phyloP scores from a whole-genome alignment of 1,140 invertebrate species.

The Pogonomyrmex californicus region DNA sequence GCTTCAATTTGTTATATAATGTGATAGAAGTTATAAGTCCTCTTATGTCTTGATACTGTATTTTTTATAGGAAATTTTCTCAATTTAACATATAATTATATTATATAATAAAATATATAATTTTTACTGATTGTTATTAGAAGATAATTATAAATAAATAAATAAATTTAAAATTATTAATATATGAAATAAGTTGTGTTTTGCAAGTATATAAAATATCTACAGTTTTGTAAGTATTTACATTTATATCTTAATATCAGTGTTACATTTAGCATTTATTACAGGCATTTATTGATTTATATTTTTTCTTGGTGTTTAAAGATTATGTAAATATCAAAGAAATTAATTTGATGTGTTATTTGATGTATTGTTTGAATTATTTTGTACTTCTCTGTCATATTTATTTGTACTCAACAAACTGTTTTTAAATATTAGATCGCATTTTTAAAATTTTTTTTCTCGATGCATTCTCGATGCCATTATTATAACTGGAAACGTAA shows the following conservation, averaged over 20 bases:
- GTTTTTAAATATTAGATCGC: not conserved
- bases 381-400: not conserved
- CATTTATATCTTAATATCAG: not conserved
- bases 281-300: not conserved
- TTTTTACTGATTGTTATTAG: not conserved
- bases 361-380: not conserved
- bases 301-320: slow-evolving; percentile 3
- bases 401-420: not conserved
- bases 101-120: not conserved
- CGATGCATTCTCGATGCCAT: not conserved
- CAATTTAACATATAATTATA: not conserved
- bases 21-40: not conserved
- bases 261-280: not conserved
- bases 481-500: not conserved
- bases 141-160: not conserved
- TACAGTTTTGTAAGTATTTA: slow-evolving; percentile 10
- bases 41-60: not conserved
- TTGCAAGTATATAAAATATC: not conserved
- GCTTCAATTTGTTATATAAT: not conserved
- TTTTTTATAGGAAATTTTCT: not conserved
- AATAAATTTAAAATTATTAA: not conserved
- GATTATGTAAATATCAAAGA: not conserved
- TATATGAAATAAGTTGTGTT: not conserved
- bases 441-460: not conserved
- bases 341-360: not conserved